Evolutionary conservation across 2,888 invertebrate species (phyloP), one percentile per base, ranked within the genome.

Genomic region (Eupithecia tripunctaria): DNA sequence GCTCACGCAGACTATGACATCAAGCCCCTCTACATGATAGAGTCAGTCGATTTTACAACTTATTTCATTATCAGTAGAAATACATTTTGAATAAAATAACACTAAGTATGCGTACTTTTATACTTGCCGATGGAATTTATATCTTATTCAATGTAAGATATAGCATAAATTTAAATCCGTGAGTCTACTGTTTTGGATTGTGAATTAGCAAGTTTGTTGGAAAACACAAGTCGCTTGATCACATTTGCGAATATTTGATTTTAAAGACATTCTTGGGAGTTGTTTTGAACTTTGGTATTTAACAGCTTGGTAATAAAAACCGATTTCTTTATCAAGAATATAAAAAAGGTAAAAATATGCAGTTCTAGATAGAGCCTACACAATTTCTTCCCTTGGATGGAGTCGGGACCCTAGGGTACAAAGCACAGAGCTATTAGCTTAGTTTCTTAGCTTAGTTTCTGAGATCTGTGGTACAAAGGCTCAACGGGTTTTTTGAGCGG

Each of bases 151-250:
- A 36, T 1, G 2, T 6, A 25, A 2, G n/a, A 7, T 15, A 25
- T 2, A 14, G 38, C 18, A 12, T 21, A 64, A 21, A 38, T 38
- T 64, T 36, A 6, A 14, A 21, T 12, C 10, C 0, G 21, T 4
- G 21, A 38, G 36, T 38, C 36, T 25, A 43, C 51, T 79, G 80
- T 82, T 83, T 84, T 82, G 81, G 77, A 74, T 80, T 72, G 80
- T 83, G 84, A 89, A 87, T 90, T 88, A 86, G 85, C 89, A 89
- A 87, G 87, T 89, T 83, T 80, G 82, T 82, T 86, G 89, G 87
- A 89, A 92, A 91, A 88, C 89, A 88, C 86, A 86, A 86, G 85
- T 84, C 83, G 27, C 63, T 82, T 81, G 82, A 81, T 82, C 81
- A 81, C 83, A 82, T 82, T 81, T 76, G 78, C 78, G 73, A 77